Evolutionary conservation across 2,797 vertebrate species (phyloP).

Genomic region (Oryzias sinensis): DNA sequence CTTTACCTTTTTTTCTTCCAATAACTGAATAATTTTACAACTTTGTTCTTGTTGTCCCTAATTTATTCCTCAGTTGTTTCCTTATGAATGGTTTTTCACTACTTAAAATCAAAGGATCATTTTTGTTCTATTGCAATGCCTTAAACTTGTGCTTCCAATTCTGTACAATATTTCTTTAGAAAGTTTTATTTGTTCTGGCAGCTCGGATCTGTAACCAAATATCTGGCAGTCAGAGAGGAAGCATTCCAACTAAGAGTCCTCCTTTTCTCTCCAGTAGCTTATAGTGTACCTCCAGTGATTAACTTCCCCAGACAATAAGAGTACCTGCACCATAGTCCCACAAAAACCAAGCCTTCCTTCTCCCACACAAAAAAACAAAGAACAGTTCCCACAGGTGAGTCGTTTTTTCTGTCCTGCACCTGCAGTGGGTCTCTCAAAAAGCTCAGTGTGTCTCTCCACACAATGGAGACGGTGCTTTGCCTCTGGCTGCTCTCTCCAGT

Average conservation of each 20-base stretch:
- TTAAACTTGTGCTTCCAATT: not conserved
- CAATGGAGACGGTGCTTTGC: slow-evolving; percentile 72
- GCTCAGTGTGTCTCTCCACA: slow-evolving; percentile 72
- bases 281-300: slow-evolving; percentile 53
- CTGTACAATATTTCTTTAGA: not conserved
- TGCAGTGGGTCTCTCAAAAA: slow-evolving; percentile 72
- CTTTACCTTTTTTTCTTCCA: too few species aligned
- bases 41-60: not conserved
- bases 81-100: not conserved
- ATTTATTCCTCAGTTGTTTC: not conserved
- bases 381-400: slow-evolving; percentile 67
- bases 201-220: slow-evolving; percentile 43
- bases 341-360: slow-evolving; percentile 60
- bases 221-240: slow-evolving; percentile 38
- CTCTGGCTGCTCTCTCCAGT: slow-evolving; percentile 74
- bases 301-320: slow-evolving; percentile 59
- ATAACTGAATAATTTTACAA: too few species aligned
- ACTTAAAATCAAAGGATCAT: not conserved
- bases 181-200: slow-evolving; percentile 34
- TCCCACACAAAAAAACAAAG: slow-evolving; percentile 30
- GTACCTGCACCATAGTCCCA: slow-evolving; percentile 53
- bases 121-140: not conserved
- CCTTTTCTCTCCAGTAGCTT: slow-evolving; percentile 34
- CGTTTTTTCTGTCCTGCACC: slow-evolving; percentile 69
- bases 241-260: slow-evolving; percentile 26